Evolutionary conservation across 2,797 vertebrate genomes (phyloP).

Genomic region (Poecilia picta): DNA sequence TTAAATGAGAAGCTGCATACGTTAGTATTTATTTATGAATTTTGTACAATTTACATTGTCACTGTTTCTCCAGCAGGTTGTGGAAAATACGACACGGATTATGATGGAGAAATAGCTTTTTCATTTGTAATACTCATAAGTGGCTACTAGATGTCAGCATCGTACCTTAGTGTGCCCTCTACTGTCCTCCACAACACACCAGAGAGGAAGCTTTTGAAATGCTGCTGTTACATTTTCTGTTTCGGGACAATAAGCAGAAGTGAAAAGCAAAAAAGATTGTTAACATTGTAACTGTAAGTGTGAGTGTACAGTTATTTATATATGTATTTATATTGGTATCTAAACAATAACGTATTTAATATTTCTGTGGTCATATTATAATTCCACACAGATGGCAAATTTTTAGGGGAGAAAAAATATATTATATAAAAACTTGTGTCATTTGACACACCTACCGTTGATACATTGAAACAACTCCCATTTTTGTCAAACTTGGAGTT

Average conservation of each 20-base stretch:
- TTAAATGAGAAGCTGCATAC: not conserved
- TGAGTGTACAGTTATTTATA: not conserved
- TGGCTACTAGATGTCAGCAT: constrained; percentile 50
- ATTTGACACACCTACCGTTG: too few relatives aligned
- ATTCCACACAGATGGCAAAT: not conserved
- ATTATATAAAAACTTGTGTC: too few relatives aligned
- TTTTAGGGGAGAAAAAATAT: too few relatives aligned
- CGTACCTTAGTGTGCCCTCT: not conserved
- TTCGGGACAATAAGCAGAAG: not conserved
- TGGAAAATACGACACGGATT: constrained; percentile 26
- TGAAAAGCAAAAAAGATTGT: not conserved
- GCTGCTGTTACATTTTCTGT: not conserved
- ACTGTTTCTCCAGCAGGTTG: constrained; percentile 32
- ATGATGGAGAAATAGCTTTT: not conserved
- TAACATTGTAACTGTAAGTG: not conserved
- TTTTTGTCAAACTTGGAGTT: too few relatives aligned
- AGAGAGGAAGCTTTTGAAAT: not conserved
- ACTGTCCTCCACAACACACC: not conserved
- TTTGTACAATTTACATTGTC: not conserved
- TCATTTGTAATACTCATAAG: not conserved
- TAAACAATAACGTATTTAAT: not conserved
- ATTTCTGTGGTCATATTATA: not conserved
- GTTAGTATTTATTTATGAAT: not conserved
- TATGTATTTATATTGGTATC: not conserved
- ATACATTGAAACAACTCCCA: too few relatives aligned